phyloP scores from a whole-genome alignment of 2,888 invertebrate species.

The Scaptodrosophila latifasciaeformis region DNA sequence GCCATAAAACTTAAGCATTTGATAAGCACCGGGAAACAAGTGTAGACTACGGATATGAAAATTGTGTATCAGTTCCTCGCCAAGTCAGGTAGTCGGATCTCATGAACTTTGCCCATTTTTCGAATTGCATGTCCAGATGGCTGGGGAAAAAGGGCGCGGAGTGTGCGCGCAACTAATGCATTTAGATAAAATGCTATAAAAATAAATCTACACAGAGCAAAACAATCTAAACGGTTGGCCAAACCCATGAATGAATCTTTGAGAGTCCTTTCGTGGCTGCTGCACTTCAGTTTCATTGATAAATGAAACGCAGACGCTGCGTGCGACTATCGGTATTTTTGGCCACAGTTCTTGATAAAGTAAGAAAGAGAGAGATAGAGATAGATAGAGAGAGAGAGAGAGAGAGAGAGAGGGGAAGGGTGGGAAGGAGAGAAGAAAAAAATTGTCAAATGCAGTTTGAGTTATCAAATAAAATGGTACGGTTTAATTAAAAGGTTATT shows the following conservation, averaged over 20 bases:
- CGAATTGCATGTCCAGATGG: too few relatives aligned
- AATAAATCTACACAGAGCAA: conserved; percentile 9
- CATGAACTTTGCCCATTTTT: too few relatives aligned
- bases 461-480: conserved; percentile 19
- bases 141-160: not conserved
- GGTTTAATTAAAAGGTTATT: conserved; percentile 73
- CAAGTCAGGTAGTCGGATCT: too few relatives aligned
- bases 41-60: too few relatives aligned
- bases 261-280: not conserved
- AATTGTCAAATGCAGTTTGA: not conserved
- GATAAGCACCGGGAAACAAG: conserved; percentile 22
- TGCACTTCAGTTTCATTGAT: conserved; percentile 35
- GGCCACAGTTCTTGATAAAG: conserved; percentile 23
- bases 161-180: conserved; percentile 51
- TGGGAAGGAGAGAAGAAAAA: conserved; percentile 4
- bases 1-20: not conserved
- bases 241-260: conserved; percentile 36
- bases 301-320: conserved; percentile 39
- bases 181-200: conserved; percentile 27
- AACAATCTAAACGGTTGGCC: conserved; percentile 54
- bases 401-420: conserved; percentile 35
- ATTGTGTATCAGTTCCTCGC: too few relatives aligned
- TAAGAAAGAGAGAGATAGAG: too few relatives aligned
- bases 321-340: conserved; percentile 32
- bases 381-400: too few relatives aligned